Conservation (phyloP, 2,113 vertebrate genomes). For the Cephalopterus ornatus region DNA sequence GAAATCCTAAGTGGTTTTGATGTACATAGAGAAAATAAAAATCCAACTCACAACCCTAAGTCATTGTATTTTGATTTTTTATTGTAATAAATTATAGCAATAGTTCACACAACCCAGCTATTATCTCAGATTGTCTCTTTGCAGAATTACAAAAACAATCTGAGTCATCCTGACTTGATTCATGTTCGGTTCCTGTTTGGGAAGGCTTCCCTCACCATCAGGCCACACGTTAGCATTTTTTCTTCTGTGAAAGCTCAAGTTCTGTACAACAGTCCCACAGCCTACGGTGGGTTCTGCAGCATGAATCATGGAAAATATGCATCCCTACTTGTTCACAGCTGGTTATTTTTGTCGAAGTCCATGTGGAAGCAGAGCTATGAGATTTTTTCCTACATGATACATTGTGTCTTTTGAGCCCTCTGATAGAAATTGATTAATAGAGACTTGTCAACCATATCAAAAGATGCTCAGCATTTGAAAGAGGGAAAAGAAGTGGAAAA, state of each 20-base stretch:
- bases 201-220: constrained; percentile 18
- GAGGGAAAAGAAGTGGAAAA: background rate
- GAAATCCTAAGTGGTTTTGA: background rate
- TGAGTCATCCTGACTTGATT: constrained; percentile 47
- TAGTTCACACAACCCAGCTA: constrained; percentile 43
- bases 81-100: constrained; percentile 40
- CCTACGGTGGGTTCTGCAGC: background rate
- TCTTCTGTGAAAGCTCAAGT: background rate
- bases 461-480: background rate
- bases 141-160: constrained; percentile 54
- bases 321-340: background rate
- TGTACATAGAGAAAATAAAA: background rate
- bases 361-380: background rate
- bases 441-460: background rate
- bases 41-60: background rate
- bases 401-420: background rate
- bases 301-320: constrained; percentile 53
- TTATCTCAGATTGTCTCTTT: constrained; percentile 59
- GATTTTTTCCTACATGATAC: background rate
- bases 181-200: constrained; percentile 54
- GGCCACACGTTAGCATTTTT: background rate
- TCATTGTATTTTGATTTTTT: constrained; percentile 19
- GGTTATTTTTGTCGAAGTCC: background rate
- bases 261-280: background rate
- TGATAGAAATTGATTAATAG: background rate